Conservation (phyloP, 2,113 vertebrate genomes). For the Rana temporaria region DNA sequence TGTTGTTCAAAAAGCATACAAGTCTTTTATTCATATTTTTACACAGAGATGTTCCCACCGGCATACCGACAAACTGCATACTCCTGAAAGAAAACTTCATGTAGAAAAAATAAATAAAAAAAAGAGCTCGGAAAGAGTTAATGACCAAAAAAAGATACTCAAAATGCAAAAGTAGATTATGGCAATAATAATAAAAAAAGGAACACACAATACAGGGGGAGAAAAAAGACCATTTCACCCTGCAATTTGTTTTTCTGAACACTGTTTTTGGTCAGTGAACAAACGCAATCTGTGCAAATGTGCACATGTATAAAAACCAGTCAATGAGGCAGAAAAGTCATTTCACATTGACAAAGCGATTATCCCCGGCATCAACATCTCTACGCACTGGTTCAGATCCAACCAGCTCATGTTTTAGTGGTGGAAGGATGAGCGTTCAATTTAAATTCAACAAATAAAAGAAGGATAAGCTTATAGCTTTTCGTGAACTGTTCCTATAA, state of each 20-base stretch:
- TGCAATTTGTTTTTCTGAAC: constrained; percentile 65
- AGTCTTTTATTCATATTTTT: too few relatives aligned
- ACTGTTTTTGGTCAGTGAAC: constrained; percentile 70
- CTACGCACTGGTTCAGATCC: constrained; percentile 26
- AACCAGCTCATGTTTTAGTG: constrained; percentile 28
- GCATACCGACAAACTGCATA: background rate
- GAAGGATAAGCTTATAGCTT: constrained; percentile 11
- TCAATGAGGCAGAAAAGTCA: constrained; percentile 67
- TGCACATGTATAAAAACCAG: constrained; percentile 62
- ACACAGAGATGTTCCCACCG: too few relatives aligned
- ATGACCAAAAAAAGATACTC: constrained; percentile 57
- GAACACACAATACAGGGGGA: constrained; percentile 48
- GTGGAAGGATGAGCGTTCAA: constrained; percentile 15
- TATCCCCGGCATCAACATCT: constrained; percentile 59
- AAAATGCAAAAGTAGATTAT: constrained; percentile 61
- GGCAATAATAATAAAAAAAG: constrained; percentile 38
- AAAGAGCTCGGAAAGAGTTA: constrained; percentile 12
- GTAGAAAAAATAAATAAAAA: too few relatives aligned
- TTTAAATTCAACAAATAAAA: constrained; percentile 46
- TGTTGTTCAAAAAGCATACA: too few relatives aligned
- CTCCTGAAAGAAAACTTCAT: background rate
- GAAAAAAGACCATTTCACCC: constrained; percentile 58
- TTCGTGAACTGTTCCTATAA: constrained; percentile 1
- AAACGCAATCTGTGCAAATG: constrained; percentile 66
- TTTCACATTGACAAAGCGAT: constrained; percentile 66